Percentiles rank a stretch among this genome's conserved stretches.
Evolutionary conservation across 1,140 invertebrate species (phyloP).

Genomic region (Trialeurodes vaporariorum): DNA sequence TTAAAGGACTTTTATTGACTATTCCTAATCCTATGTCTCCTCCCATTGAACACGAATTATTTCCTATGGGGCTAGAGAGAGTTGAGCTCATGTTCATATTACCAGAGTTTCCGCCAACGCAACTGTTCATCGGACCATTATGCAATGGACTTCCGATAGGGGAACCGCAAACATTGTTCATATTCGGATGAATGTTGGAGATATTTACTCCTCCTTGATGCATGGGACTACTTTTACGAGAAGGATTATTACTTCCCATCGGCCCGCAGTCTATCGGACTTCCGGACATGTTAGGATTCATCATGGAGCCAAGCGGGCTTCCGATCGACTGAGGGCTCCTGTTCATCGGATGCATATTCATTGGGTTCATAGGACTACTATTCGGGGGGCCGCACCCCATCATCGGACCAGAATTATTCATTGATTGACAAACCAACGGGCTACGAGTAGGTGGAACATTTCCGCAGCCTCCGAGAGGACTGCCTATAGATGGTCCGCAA

Average conservation of each 20-base stretch:
- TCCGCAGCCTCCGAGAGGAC: slow-evolving; percentile 51
- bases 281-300: slow-evolving; percentile 38
- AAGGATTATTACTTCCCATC: background rate
- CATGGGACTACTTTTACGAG: slow-evolving; percentile 24
- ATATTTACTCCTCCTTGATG: slow-evolving; percentile 4
- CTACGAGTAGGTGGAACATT: slow-evolving; percentile 38
- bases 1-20: slow-evolving; percentile 38
- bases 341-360: slow-evolving; percentile 21
- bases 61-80: slow-evolving; percentile 39
- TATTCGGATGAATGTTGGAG: slow-evolving; percentile 3
- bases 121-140: slow-evolving; percentile 21
- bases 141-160: slow-evolving; percentile 30
- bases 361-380: slow-evolving; percentile 34
- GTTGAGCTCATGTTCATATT: slow-evolving; percentile 35
- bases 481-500: slow-evolving; percentile 46
- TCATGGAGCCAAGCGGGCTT: slow-evolving; percentile 22
- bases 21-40: slow-evolving; percentile 38
- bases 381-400: slow-evolving; percentile 23
- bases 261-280: slow-evolving; percentile 24
- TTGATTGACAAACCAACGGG: slow-evolving; percentile 19
- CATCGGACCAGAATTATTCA: slow-evolving; percentile 16
- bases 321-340: slow-evolving; percentile 25
- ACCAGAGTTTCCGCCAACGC: slow-evolving; percentile 13
- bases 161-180: slow-evolving; percentile 23
- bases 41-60: slow-evolving; percentile 17